Evolutionary conservation across 2,113 vertebrate species (phyloP), one percentile per base, ranked within the genome.

Genomic region (Syngnathus typhle): DNA sequence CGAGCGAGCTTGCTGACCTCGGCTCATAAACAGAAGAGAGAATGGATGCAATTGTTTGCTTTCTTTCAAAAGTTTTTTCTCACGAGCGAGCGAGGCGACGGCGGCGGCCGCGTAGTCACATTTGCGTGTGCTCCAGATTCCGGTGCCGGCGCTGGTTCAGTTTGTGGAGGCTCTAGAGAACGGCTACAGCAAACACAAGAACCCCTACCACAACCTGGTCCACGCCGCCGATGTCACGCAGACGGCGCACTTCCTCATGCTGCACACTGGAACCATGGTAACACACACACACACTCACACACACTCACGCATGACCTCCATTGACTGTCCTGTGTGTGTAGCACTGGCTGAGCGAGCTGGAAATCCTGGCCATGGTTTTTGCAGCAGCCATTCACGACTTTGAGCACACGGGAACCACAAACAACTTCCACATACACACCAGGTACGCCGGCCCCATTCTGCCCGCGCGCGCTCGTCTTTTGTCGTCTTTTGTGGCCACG

Each of bases 321-420:
- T 32, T 72, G 37, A 61, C 44, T 68, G 77, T 85, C 46, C 9
- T 88, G 85, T 85, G 10, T 3, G 75, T 23, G 47, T 72, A 99
- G 96, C 96, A 98, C 90, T 99, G 96, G 96, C 93, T 99, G 69
- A 95, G 93, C 64, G 97, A 99, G 93, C 93, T 99, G 93, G 97
- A 99, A 93, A 98, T 98, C 74, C 89, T 99, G 70, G 96, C 96
- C 43, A 98, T 98, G 95, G 94, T 99, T 74, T 98, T 98, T 82
- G 97, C 97, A 47, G 97, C 97, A 82, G 95, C 96, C 7, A 91
- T 99, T 84, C 97, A 99, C 70, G 97, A 99, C 89, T 98, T 97
- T 23, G 97, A 99, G 70, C 97, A 99, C 79, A 99, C 96, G 54
- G 97, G 97, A 82, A 99, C 96, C 41, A 99, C 97, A 60, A 99